Evolutionary conservation across 2,797 vertebrate genomes (phyloP).

Genomic region (Heteromormyrus szaboi): DNA sequence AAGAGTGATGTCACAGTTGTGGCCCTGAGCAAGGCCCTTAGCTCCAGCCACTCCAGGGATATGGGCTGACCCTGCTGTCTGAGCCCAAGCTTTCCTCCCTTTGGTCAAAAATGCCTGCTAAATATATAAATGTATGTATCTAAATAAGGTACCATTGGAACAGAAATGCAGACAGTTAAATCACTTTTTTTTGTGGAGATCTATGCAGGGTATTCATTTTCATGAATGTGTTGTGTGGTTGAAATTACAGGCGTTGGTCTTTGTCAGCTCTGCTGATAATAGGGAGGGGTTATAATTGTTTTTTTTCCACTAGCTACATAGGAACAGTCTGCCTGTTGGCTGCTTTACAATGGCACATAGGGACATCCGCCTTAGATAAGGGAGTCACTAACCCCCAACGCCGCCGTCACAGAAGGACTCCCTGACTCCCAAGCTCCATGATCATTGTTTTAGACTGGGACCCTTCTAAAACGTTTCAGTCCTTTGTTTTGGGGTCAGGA

Average conservation of each 20-base stretch:
- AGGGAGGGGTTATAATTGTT: neutral
- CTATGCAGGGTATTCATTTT: neutral
- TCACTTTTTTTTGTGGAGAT: neutral
- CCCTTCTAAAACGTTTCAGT: neutral
- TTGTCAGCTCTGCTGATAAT: neutral
- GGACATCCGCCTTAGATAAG: neutral
- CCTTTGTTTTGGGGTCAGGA: neutral
- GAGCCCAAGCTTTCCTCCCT: neutral
- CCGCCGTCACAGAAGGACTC: neutral
- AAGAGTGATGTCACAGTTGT: neutral
- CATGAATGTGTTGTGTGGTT: neutral
- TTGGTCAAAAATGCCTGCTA: neutral
- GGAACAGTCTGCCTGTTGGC: neutral
- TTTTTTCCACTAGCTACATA: neutral
- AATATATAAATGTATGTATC: neutral
- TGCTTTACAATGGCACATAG: neutral
- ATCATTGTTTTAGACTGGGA: neutral
- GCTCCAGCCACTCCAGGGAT: neutral
- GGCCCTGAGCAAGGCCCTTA: neutral
- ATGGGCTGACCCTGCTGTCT: neutral
- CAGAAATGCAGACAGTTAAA: neutral
- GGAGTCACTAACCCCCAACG: neutral
- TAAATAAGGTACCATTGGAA: neutral
- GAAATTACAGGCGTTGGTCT: constrained; percentile 2
- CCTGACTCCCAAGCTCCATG: neutral